Evolutionary conservation across 2,888 invertebrate genomes (phyloP), one percentile per base, ranked within the genome.

Genomic region (Aradus depressus): DNA sequence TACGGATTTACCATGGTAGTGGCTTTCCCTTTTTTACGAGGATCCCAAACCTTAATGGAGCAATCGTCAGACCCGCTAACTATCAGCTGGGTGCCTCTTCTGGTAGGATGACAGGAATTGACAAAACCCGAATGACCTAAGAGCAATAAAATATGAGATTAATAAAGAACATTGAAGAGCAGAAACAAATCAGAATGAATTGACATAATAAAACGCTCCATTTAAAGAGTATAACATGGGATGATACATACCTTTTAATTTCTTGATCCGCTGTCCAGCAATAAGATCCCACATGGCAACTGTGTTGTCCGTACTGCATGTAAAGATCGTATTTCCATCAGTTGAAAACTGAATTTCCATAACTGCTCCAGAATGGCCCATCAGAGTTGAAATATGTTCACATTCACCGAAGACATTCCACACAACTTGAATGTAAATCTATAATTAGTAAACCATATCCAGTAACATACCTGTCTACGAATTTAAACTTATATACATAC

Each of bases 391-490:
- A 58, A 95, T 81, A 67, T 98, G 99, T 64, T 97, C 95, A 69
- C 98, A 98, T 66, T 98, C 95, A 0, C 92, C 97, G 64, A 92
- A 95, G 1, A 95, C 92, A 66, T 85, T 89, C 98, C 98, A 98
- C 58, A 98, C 70, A 68, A 80, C 87, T 87, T 66, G 50, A 73
- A 72, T 10, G 21, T 44, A 50, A n/a, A n/a, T 23, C 4, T 10
- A 28, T n/a, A n/a, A n/a, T n/a, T 28, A 47, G 6, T 31, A 21
- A 10, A 18, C 10, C 6, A 8, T 42, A 18, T 23, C 10, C 12
- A 21, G 26, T 18, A 5, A 28, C 3, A 12, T 3, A 32, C 19
- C 8, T 2, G n/a, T n/a, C n/a, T n/a, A n/a, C n/a, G n/a, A n/a
- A n/a, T n/a, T n/a, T n/a, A n/a, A n/a, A 18, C 16, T 41, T 41